Evolutionary conservation across 2,888 invertebrate genomes (phyloP).

Genomic region (Didymodactylos carnosus): DNA sequence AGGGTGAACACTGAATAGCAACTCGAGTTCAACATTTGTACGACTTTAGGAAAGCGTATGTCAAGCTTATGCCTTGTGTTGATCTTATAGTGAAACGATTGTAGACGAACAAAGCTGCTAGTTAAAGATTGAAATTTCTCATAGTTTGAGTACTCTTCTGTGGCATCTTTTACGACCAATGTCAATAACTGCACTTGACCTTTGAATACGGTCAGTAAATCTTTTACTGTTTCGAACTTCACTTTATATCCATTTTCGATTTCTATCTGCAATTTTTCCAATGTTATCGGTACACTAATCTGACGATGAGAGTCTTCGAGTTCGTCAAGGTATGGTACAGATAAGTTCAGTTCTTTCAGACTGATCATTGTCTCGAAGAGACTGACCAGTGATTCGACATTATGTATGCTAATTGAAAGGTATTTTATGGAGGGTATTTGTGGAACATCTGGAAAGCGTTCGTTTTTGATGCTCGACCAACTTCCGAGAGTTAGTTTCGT

Average conservation of each 20-base stretch:
- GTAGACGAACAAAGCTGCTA: neutral
- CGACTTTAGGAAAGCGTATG: neutral
- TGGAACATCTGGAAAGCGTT: neutral
- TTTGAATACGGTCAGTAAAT: neutral
- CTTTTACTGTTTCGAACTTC: neutral
- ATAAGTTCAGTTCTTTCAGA: neutral
- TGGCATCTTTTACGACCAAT: neutral
- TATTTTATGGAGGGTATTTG: neutral
- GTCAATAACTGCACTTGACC: neutral
- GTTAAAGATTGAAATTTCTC: neutral
- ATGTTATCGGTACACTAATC: neutral
- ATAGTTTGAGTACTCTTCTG: neutral
- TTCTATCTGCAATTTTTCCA: neutral
- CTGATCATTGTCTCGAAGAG: neutral
- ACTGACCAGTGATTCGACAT: no score
- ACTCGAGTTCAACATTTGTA: neutral
- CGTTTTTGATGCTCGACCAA: no score
- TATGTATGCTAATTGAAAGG: neutral
- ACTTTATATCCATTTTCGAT: neutral
- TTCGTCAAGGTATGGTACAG: neutral
- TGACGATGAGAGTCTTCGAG: no score
- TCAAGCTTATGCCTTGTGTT: neutral
- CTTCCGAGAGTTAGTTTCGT: no score
- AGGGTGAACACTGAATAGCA: neutral
- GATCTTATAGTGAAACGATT: neutral